A percentile compares a stretch with the other conserved stretches of the same genome.
Conservation (phyloP, 2,113 vertebrate genomes). For the Phylloscopus trochilus region DNA sequence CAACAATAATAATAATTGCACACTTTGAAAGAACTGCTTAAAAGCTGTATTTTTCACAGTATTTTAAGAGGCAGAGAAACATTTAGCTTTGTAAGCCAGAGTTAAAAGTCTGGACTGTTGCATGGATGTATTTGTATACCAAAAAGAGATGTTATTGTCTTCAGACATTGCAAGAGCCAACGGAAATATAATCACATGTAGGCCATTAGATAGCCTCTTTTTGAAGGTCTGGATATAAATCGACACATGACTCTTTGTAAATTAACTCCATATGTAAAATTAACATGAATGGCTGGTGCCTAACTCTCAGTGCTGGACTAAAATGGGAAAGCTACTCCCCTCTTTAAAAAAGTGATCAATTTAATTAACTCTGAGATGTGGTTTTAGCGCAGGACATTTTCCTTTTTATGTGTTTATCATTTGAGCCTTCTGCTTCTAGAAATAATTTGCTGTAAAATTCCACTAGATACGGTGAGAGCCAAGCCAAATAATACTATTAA, state of each 20-base stretch:
- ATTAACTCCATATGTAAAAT: constrained; percentile 61
- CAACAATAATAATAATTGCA: neutral
- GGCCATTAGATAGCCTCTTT: constrained; percentile 63
- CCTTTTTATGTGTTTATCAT: neutral
- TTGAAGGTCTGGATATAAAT: constrained; percentile 61
- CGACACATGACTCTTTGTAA: constrained; percentile 31
- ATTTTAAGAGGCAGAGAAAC: neutral
- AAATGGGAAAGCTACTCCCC: neutral
- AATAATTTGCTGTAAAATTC: constrained; percentile 19
- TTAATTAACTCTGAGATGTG: constrained; percentile 11
- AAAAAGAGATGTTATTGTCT: constrained; percentile 58
- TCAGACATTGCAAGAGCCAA: constrained; percentile 38
- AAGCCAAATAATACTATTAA: neutral
- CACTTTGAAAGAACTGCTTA: neutral
- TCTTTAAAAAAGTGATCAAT: constrained; percentile 20
- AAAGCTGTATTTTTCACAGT: neutral
- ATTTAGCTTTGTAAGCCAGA: neutral
- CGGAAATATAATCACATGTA: constrained; percentile 61
- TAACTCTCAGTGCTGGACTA: neutral
- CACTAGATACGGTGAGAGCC: neutral
- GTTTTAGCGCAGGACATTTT: neutral
- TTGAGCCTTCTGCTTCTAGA: constrained; percentile 8
- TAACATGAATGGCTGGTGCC: constrained; percentile 36
- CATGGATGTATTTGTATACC: neutral
- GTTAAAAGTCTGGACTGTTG: neutral